These are phyloP conservation scores for Sapajus apella DNA, from an alignment of 2,113 vertebrate genomes.

Conservation along the genomic window DNA sequence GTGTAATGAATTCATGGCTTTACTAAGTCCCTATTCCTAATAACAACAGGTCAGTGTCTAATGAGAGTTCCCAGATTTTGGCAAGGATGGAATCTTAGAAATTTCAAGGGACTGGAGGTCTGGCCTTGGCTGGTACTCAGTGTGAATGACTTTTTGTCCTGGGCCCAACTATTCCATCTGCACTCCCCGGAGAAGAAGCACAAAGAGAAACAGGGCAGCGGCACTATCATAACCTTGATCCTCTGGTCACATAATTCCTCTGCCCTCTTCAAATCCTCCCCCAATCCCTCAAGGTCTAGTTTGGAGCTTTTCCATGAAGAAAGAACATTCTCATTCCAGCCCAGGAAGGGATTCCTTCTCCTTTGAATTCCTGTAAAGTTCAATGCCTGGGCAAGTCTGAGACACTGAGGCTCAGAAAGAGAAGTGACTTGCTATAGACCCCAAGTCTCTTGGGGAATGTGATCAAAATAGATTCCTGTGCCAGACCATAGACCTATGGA, in stretches of 20 bases:
- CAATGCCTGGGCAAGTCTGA: background rate
- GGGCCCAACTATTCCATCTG: background rate
- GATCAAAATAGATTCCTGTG: background rate
- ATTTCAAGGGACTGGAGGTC: background rate
- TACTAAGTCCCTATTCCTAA: background rate
- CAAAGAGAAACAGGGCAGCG: background rate
- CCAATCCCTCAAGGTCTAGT: background rate
- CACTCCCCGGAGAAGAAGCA: background rate
- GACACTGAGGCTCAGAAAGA: background rate
- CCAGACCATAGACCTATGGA: background rate
- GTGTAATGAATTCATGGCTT: background rate
- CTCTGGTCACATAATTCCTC: background rate
- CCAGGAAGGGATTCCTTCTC: background rate
- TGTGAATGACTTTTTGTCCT: background rate
- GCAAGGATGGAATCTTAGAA: background rate
- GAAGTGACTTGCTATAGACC: background rate
- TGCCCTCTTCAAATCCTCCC: background rate
- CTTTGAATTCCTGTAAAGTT: background rate
- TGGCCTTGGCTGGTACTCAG: background rate
- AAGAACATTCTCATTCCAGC: background rate
- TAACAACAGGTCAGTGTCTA: background rate
- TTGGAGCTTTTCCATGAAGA: background rate
- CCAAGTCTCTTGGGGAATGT: background rate
- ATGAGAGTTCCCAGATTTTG: background rate
- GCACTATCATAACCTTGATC: background rate